Base-by-base conservation (phyloP, 2,888 invertebrate genomes). In the Caenorhabditis angaria region DNA sequence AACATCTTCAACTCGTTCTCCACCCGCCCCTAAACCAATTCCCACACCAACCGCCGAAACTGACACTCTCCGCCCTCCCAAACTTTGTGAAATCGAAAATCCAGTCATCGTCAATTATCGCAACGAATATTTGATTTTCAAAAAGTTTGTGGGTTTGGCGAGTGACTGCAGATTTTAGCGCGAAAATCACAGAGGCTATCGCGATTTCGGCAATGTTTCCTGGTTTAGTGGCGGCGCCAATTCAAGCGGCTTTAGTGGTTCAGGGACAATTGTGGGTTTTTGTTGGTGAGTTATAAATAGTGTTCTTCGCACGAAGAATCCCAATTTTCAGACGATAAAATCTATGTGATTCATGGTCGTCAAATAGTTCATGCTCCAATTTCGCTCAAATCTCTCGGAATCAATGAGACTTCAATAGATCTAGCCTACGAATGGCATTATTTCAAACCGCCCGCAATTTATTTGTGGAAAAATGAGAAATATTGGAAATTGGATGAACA, bases 351-450 rank as follows among this genome's bases (percentile, higher is more conserved):
- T 10, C 41, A 61, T 56, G 74, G 69, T 5, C 54, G 56, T 58
- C 65, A 61, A 25, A 58, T 70, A 1, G 53, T 62, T 20, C 67
- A 74, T 59, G 65, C 69, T 51, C 74, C 74, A 6, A 29, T 70
- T 0, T 32, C 32, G 0, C 58, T 74, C 1, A 14, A 29, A 0
- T 53, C 69, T 14, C 53, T 74, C 4, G 67, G 67, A 20, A 74
- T 74, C 12, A 53, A 65, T 28, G 63, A 62, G 27, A 60, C 29
- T 47, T 64, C 35, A n/a, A 51, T 74, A 28, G 66, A 70, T 63
- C 57, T 74, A 60, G 74, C 74, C 0, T 74, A 74, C 22, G 74
- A 65, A 18, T 74, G 74, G 74, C 65, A 74, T 41, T 74, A 74
- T 56, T 74, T 74, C 55, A 73, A 66, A 20, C 74, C 74, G 6